Conservation (phyloP, 37 sponge, comb jelly and placozoan genomes). For the Petrosia ficiformis region DNA sequence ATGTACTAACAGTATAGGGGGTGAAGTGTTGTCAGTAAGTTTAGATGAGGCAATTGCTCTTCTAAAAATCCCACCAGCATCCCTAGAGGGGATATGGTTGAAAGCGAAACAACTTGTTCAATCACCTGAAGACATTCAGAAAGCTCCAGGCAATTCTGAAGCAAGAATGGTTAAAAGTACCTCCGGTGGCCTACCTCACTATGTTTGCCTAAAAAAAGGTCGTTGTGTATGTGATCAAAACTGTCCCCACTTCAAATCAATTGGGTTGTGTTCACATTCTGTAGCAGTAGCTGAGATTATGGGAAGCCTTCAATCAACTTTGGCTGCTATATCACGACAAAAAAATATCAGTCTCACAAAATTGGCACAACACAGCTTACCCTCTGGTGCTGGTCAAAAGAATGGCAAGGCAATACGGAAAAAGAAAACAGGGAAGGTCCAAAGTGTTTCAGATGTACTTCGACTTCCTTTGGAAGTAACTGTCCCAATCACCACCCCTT, state of each 20-base stretch:
- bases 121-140: background rate
- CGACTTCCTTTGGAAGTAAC: no score
- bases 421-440: no score
- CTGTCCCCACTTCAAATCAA: background rate
- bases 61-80: background rate
- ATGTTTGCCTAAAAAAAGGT: background rate
- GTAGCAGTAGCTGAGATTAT: slow-evolving; percentile 16
- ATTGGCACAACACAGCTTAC: no score
- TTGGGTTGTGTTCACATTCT: slow-evolving; percentile 4
- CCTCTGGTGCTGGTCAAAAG: no score
- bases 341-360: no score
- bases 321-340: no score
- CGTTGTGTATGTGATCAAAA: background rate
- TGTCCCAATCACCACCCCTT: no score
- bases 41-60: background rate
- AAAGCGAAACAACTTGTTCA: background rate
- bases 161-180: background rate
- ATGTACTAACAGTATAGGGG: no score
- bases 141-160: background rate
- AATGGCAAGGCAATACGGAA: no score
- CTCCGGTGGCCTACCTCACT: background rate
- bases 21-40: no score
- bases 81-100: background rate
- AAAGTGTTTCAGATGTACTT: no score
- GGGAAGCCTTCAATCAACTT: no score